Conservation (phyloP, 2,113 vertebrate genomes). For the Aegithalos caudatus region DNA sequence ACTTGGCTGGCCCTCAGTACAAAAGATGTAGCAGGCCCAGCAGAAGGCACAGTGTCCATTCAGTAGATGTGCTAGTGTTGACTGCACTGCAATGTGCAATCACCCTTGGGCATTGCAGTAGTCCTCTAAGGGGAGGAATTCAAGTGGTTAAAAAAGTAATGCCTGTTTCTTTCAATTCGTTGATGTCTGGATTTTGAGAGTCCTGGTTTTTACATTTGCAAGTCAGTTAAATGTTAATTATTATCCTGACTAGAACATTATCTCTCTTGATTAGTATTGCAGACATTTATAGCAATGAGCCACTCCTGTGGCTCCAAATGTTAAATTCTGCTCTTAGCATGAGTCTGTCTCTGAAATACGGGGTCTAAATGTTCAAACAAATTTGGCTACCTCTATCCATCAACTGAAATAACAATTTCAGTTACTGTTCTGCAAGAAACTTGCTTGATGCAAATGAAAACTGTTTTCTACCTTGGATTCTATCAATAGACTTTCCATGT, state of each 20-base stretch:
- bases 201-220: slow-evolving; percentile 21
- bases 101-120: neutral
- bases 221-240: slow-evolving; percentile 36
- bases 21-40: neutral
- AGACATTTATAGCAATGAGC: slow-evolving; percentile 22
- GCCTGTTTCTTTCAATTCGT: neutral
- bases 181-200: neutral
- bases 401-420: neutral
- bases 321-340: neutral
- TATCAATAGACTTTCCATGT: neutral
- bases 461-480: neutral
- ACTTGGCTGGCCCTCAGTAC: neutral
- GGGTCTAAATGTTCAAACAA: neutral
- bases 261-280: slow-evolving; percentile 19
- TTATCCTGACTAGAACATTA: neutral
- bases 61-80: neutral
- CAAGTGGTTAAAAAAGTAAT: neutral
- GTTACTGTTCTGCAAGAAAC: neutral
- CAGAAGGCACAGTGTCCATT: neutral
- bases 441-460: neutral
- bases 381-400: neutral
- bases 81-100: accelerated
- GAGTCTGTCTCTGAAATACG: neutral
- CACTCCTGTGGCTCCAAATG: neutral
- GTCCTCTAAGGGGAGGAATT: neutral